A percentile compares a stretch with the other conserved stretches of the same genome.
Conservation (phyloP, 2,888 invertebrate species). For the Macrosoma leucophasiata region DNA sequence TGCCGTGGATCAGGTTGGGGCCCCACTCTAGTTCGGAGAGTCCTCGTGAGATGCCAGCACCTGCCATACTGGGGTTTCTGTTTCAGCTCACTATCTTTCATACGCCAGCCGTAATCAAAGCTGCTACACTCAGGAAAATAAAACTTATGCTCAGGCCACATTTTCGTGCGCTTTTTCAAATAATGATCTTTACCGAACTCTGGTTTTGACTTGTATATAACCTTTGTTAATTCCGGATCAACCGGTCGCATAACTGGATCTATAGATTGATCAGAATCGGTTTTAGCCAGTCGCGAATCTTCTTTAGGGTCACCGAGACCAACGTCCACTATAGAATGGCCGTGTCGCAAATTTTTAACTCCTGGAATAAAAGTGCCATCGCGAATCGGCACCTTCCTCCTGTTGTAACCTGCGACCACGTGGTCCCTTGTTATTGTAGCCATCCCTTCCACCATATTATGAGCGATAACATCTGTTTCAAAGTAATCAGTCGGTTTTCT, state of each 20-base stretch:
- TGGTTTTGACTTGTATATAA: slow-evolving; percentile 38
- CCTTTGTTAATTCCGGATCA: slow-evolving; percentile 29
- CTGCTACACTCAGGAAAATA: slow-evolving; percentile 39
- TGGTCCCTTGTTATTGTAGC: slow-evolving; percentile 40
- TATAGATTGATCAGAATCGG: slow-evolving; percentile 30
- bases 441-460: slow-evolving; percentile 40
- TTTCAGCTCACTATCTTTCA: slow-evolving; percentile 33
- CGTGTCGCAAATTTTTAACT: slow-evolving; percentile 32
- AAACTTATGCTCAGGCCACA: slow-evolving; percentile 39
- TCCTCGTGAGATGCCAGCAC: slow-evolving; percentile 38
- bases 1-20: slow-evolving; percentile 41
- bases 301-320: slow-evolving; percentile 39
- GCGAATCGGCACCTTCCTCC: slow-evolving; percentile 32
- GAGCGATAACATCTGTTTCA: slow-evolving; percentile 38
- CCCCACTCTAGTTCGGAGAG: slow-evolving; percentile 36
- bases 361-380: slow-evolving; percentile 37
- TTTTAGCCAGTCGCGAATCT: slow-evolving; percentile 36
- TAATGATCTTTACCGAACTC: slow-evolving; percentile 37
- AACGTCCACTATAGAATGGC: slow-evolving; percentile 37
- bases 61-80: slow-evolving; percentile 32
- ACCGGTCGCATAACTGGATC: slow-evolving; percentile 47
- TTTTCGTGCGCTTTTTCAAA: slow-evolving; percentile 31
- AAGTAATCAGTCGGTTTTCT: slow-evolving; percentile 42
- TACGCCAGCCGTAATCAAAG: slow-evolving; percentile 45
- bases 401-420: slow-evolving; percentile 32